Evolutionary conservation across 2,888 invertebrate species (phyloP).

Genomic region (Andrena trimmerana): DNA sequence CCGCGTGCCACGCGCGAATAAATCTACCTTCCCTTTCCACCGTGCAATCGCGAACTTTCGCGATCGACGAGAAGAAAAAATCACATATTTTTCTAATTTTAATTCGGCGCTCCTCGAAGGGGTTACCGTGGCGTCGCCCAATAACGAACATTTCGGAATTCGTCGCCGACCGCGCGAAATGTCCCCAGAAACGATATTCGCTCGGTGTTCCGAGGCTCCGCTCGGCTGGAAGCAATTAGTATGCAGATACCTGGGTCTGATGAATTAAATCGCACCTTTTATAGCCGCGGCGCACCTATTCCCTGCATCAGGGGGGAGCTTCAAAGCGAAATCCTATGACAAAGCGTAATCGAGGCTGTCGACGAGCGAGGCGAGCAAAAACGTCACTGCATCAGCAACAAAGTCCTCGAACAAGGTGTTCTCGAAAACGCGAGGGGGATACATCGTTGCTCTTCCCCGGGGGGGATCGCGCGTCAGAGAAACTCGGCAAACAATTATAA

Average conservation of each 20-base stretch:
- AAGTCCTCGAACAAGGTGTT: conserved; percentile 44
- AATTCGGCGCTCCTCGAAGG: conserved; percentile 17
- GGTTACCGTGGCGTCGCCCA: neutral
- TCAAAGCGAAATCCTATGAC: conserved; percentile 5
- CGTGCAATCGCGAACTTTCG: neutral
- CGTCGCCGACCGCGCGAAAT: conserved; percentile 16
- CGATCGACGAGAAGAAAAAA: neutral
- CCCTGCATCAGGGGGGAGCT: neutral
- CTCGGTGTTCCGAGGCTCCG: conserved; percentile 13
- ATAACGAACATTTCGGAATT: conserved; percentile 19
- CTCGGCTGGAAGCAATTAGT: conserved; percentile 46
- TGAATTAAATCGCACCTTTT: conserved; percentile 13
- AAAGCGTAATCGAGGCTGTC: conserved; percentile 3
- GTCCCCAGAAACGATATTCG: conserved; percentile 21
- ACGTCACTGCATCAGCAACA: conserved; percentile 27
- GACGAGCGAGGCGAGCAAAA: conserved; percentile 16
- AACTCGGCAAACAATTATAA: conserved; percentile 81
- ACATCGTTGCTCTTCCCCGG: conserved; percentile 46
- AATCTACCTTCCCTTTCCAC: neutral
- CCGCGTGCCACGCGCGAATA: conserved; percentile 19
- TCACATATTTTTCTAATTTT: neutral
- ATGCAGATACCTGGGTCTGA: conserved; percentile 31
- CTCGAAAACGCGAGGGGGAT: conserved; percentile 41
- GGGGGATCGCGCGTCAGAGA: conserved; percentile 68
- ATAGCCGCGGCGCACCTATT: neutral